These are phyloP conservation scores for Parapsyche elsis DNA, from an alignment of 1,140 invertebrate genomes.

Conservation along the genomic window DNA sequence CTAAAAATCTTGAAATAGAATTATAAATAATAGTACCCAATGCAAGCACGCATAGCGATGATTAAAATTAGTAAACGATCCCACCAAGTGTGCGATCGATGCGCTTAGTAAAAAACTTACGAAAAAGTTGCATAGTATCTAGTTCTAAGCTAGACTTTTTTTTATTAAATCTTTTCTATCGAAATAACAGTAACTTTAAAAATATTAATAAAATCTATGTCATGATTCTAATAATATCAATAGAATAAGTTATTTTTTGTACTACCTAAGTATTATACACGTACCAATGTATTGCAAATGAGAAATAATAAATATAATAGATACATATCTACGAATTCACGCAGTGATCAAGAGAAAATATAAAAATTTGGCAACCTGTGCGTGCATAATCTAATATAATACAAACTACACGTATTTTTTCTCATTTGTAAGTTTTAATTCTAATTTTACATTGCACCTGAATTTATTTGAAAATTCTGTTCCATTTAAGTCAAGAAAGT, in stretches of 20 bases:
- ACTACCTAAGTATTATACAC: constrained; percentile 36
- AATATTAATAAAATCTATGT: constrained; percentile 41
- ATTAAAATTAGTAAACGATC: too few species aligned
- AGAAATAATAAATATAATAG: constrained; percentile 4
- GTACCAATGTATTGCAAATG: background rate
- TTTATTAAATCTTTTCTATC: constrained; percentile 19
- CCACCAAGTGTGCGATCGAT: too few species aligned
- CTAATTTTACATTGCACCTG: too few species aligned
- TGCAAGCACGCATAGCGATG: too few species aligned
- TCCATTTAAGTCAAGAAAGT: too few species aligned
- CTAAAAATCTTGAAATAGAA: background rate
- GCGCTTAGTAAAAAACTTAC: too few species aligned
- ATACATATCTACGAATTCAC: background rate
- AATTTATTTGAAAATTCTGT: too few species aligned
- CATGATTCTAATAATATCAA: constrained; percentile 44
- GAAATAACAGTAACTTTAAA: constrained; percentile 25
- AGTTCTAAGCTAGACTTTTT: background rate
- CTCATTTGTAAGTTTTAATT: background rate
- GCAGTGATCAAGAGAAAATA: background rate
- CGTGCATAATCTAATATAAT: constrained; percentile 14
- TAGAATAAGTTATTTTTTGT: constrained; percentile 36
- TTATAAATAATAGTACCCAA: background rate
- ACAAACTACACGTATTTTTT: constrained; percentile 20
- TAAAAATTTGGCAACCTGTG: constrained; percentile 39
- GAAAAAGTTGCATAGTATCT: background rate